Evolutionary conservation across 2,797 vertebrate species (phyloP).

Genomic region (Glyptemys insculpta): DNA sequence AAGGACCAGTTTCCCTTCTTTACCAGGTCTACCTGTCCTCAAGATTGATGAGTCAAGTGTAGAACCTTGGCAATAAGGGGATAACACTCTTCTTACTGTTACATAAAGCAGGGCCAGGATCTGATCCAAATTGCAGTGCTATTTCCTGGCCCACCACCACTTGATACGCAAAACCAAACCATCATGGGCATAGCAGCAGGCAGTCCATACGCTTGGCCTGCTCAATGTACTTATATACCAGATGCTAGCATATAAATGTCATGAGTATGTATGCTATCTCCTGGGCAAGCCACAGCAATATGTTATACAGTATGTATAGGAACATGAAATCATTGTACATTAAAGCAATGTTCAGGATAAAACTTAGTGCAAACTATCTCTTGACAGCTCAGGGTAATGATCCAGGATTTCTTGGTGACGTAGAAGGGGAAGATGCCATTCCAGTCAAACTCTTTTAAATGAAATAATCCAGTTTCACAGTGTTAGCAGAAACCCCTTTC

Average conservation of each 20-base stretch:
- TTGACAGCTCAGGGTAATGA: background rate
- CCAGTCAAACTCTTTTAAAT: background rate
- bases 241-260: accelerated
- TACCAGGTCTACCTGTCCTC: no score
- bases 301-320: background rate
- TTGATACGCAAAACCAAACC: accelerated
- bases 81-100: background rate
- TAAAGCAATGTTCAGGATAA: background rate
- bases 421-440: background rate
- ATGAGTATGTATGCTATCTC: background rate
- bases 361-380: background rate
- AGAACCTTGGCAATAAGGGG: background rate
- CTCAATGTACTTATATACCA: background rate
- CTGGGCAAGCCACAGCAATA: background rate
- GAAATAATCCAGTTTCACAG: background rate
- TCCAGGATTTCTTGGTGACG: background rate
- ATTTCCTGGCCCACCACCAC: background rate
- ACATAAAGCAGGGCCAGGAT: background rate
- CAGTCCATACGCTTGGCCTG: accelerated
- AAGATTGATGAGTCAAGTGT: background rate
- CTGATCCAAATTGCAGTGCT: background rate
- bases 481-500: background rate
- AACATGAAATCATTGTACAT: accelerated
- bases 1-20: background rate
- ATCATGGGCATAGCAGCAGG: accelerated